phyloP scores from a whole-genome alignment of 2,888 invertebrate genomes.

The Chrysolina oricalcia region DNA sequence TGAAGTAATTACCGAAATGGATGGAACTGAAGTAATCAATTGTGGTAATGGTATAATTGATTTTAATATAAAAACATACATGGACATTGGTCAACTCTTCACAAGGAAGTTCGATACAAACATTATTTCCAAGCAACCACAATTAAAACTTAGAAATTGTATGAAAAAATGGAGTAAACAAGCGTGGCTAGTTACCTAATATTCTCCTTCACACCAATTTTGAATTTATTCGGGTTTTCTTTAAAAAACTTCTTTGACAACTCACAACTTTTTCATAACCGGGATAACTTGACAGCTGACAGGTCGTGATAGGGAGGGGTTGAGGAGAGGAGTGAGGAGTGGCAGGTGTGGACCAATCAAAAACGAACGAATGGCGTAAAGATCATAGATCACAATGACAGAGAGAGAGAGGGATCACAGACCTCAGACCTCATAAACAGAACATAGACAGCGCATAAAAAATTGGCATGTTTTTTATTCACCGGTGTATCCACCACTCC shows the following conservation, averaged over 20 bases:
- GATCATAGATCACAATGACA: too few species aligned
- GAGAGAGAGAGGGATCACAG: too few species aligned
- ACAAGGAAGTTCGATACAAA: background rate
- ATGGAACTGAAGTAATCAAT: background rate
- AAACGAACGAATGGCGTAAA: constrained; percentile 20
- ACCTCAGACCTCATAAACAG: too few species aligned
- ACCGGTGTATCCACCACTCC: too few species aligned
- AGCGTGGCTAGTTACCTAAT: background rate
- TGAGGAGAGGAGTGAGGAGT: background rate
- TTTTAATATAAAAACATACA: background rate
- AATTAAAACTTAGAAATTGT: background rate
- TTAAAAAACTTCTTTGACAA: background rate
- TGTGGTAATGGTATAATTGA: background rate
- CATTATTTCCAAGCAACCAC: background rate
- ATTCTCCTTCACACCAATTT: background rate
- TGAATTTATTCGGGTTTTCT: background rate
- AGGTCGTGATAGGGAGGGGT: background rate
- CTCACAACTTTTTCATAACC: constrained; percentile 1
- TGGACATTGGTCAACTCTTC: background rate
- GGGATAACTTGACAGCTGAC: constrained; percentile 13
- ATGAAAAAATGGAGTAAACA: background rate
- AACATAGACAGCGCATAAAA: too few species aligned
- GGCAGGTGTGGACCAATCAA: constrained; percentile 10
- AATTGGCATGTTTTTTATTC: too few species aligned
- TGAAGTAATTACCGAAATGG: background rate